A percentile compares a stretch with the other conserved stretches of the same genome.
These are phyloP conservation scores for Tinea semifulvella DNA, from an alignment of 2,888 invertebrate genomes.

Conservation along the genomic window DNA sequence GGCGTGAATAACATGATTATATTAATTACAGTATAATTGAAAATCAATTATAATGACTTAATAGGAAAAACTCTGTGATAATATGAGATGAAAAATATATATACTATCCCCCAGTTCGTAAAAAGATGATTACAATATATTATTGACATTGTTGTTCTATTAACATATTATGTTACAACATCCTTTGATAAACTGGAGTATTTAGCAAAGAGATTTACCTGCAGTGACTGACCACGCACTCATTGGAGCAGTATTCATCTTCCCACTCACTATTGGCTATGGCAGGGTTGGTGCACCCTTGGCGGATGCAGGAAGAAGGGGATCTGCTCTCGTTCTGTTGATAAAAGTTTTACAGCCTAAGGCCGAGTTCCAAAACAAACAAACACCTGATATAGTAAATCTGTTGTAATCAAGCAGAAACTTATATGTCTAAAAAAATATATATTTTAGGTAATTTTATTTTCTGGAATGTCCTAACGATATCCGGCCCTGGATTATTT, in stretches of 20 bases:
- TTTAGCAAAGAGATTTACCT: slow-evolving; percentile 53
- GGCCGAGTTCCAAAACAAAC: too few species aligned
- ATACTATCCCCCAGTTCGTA: too few species aligned
- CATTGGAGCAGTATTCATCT: slow-evolving; percentile 96
- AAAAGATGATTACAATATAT: neutral
- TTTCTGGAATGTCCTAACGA: too few species aligned
- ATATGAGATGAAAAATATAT: slow-evolving; percentile 1
- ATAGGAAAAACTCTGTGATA: slow-evolving; percentile 9
- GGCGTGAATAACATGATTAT: too few species aligned
- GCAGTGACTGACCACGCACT: slow-evolving; percentile 96
- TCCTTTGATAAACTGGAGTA: neutral
- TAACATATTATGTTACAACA: too few species aligned
- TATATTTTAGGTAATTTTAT: too few species aligned
- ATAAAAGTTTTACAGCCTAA: slow-evolving; percentile 10
- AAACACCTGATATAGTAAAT: too few species aligned
- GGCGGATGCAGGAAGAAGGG: slow-evolving; percentile 78
- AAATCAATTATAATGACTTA: too few species aligned
- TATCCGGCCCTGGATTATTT: too few species aligned
- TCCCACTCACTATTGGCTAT: slow-evolving; percentile 95
- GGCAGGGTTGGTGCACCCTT: slow-evolving; percentile 90
- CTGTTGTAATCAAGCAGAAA: too few species aligned
- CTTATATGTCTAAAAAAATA: too few species aligned
- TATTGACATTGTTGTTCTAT: neutral
- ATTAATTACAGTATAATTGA: too few species aligned
- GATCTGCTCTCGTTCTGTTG: slow-evolving; percentile 39